phyloP scores from a whole-genome alignment of 1,140 invertebrate species.

The Drosophila sp. region DNA sequence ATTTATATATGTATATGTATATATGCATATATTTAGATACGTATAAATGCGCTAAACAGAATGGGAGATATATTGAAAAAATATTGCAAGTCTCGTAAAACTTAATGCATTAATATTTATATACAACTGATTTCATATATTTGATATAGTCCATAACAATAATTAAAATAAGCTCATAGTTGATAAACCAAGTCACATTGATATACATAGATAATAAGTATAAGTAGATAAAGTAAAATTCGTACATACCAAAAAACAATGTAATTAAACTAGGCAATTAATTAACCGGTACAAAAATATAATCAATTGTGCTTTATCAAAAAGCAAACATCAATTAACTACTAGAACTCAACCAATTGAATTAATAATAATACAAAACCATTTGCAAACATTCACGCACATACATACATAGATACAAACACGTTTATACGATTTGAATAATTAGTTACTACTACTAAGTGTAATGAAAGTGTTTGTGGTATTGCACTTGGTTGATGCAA shows the following conservation, averaged over 20 bases:
- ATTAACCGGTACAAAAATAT: conserved; percentile 72
- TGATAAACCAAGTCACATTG: conserved; percentile 67
- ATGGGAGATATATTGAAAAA: conserved; percentile 56
- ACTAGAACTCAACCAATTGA: conserved; percentile 61
- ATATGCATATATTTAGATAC: conserved; percentile 17
- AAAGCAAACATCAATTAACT: conserved; percentile 53
- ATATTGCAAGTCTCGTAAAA: conserved; percentile 67
- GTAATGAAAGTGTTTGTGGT: conserved; percentile 46
- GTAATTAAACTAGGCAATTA: conserved; percentile 73
- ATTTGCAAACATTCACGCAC: conserved; percentile 36
- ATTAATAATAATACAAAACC: conserved; percentile 39
- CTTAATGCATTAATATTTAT: conserved; percentile 65
- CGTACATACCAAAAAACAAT: conserved; percentile 67
- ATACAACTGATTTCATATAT: conserved; percentile 76
- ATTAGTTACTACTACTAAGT: conserved; percentile 44
- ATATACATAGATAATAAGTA: conserved; percentile 52
- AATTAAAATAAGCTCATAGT: conserved; percentile 76
- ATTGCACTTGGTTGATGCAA: conserved; percentile 55
- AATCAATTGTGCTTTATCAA: conserved; percentile 55
- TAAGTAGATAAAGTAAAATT: conserved; percentile 35
- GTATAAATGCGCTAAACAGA: conserved; percentile 74
- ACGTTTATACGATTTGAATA: conserved; percentile 44
- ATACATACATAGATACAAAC: conserved; percentile 39
- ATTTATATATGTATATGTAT: conserved; percentile 37
- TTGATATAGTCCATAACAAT: conserved; percentile 75